Evolutionary conservation across 2,113 vertebrate species (phyloP).

Genomic region (Carlito syrichta): DNA sequence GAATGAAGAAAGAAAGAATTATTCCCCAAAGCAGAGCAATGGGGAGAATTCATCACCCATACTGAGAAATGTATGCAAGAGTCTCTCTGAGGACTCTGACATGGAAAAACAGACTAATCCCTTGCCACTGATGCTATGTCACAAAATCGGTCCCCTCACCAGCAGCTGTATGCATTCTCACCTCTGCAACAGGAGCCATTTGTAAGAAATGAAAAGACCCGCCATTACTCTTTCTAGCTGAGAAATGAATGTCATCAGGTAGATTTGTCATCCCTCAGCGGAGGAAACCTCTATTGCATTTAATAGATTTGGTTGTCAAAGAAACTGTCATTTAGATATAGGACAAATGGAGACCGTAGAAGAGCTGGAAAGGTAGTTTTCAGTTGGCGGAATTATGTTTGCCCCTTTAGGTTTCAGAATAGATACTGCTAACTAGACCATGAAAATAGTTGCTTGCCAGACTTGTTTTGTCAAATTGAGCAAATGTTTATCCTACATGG

Average conservation of each 20-base stretch:
- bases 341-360: background rate
- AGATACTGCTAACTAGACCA: background rate
- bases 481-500: background rate
- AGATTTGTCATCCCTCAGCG: constrained; percentile 38
- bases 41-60: background rate
- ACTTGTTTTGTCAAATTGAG: background rate
- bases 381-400: background rate
- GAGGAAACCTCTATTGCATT: background rate
- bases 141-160: constrained; percentile 25
- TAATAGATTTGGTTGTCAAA: background rate
- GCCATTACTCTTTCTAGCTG: constrained; percentile 64
- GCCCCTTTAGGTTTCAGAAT: background rate
- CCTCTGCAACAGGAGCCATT: constrained; percentile 32
- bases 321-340: background rate
- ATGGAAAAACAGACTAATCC: constrained; percentile 47
- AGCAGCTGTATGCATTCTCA: constrained; percentile 37
- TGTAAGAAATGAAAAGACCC: constrained; percentile 66
- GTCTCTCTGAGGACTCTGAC: constrained; percentile 38
- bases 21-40: background rate
- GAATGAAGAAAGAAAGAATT: background rate
- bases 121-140: background rate
- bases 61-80: constrained; percentile 47
- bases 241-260: constrained; percentile 64
- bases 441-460: background rate
- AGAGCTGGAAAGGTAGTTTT: background rate